A percentile compares a stretch with the other conserved stretches of the same genome.
Conservation (phyloP, 1,140 invertebrate species). For the Chironomus striatipennis region DNA sequence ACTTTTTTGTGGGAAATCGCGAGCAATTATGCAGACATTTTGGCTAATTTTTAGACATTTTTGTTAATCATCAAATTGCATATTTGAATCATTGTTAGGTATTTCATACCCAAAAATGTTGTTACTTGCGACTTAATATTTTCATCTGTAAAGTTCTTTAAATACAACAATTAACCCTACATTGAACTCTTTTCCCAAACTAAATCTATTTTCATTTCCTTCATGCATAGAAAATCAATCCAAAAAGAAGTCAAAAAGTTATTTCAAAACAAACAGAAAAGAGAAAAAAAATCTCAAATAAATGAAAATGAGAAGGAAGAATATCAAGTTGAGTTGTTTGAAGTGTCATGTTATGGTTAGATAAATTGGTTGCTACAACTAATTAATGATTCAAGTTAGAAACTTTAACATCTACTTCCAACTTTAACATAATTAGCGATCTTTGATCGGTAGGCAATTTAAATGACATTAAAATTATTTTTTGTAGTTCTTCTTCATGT, state of each 20-base stretch:
- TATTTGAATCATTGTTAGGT: too few species aligned
- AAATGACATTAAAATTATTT: neutral
- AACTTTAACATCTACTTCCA: neutral
- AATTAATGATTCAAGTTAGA: slow-evolving; percentile 1
- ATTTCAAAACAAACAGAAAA: neutral
- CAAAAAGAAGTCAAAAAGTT: too few species aligned
- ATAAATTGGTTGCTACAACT: slow-evolving; percentile 18
- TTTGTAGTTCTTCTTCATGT: neutral
- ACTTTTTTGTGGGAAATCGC: too few species aligned
- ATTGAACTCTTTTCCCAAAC: neutral
- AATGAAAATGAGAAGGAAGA: neutral
- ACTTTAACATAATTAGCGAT: slow-evolving; percentile 9
- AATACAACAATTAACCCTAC: neutral
- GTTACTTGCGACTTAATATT: too few species aligned
- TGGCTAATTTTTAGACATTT: too few species aligned
- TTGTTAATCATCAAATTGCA: too few species aligned
- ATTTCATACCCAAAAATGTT: too few species aligned
- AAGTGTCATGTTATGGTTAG: slow-evolving; percentile 17
- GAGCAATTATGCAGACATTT: too few species aligned
- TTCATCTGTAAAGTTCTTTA: too few species aligned
- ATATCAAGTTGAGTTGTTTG: neutral
- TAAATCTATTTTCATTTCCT: too few species aligned
- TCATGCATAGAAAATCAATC: too few species aligned
- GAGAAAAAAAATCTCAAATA: neutral
- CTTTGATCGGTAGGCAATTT: slow-evolving; percentile 12